Percentiles rank a stretch among this genome's conserved stretches.
Evolutionary conservation across 2,113 vertebrate species (phyloP).

Genomic region (Istiophorus platypterus): DNA sequence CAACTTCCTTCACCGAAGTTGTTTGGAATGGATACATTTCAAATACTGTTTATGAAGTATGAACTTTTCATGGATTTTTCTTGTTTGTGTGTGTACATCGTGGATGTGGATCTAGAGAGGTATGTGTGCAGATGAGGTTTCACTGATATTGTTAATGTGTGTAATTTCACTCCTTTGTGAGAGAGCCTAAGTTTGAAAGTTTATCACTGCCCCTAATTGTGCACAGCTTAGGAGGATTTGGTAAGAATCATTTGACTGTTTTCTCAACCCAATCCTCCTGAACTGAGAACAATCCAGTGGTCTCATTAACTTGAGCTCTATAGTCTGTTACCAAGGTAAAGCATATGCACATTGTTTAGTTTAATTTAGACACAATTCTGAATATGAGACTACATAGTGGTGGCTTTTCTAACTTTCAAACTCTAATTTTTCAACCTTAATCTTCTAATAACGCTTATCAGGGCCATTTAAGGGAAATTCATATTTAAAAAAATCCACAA

Average conservation of each 20-base stretch:
- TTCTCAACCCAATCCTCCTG: neutral
- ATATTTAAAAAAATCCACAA: slow-evolving; percentile 48
- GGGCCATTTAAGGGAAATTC: slow-evolving; percentile 35
- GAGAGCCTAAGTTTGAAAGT: slow-evolving; percentile 6
- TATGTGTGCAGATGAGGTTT: neutral
- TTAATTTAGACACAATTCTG: slow-evolving; percentile 5
- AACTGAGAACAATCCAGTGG: slow-evolving; percentile 17
- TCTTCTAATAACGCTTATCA: slow-evolving; percentile 45
- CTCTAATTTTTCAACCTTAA: slow-evolving; percentile 27
- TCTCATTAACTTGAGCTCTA: slow-evolving; percentile 23
- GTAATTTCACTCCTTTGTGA: neutral
- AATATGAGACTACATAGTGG: neutral
- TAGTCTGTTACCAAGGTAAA: slow-evolving; percentile 13
- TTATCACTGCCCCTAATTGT: slow-evolving; percentile 14
- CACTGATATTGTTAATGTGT: neutral
- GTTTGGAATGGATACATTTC: neutral
- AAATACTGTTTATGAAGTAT: too few species aligned
- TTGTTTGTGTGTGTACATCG: neutral
- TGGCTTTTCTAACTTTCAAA: slow-evolving; percentile 8
- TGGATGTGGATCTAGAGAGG: too few species aligned
- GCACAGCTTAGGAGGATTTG: slow-evolving; percentile 20
- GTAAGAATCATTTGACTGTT: slow-evolving; percentile 13
- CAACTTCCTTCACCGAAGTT: neutral
- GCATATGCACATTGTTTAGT: neutral
- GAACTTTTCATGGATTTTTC: neutral